Evolutionary conservation across 2,113 vertebrate species (phyloP), one percentile per base, ranked within the genome.

Genomic region (Plecotus auritus): DNA sequence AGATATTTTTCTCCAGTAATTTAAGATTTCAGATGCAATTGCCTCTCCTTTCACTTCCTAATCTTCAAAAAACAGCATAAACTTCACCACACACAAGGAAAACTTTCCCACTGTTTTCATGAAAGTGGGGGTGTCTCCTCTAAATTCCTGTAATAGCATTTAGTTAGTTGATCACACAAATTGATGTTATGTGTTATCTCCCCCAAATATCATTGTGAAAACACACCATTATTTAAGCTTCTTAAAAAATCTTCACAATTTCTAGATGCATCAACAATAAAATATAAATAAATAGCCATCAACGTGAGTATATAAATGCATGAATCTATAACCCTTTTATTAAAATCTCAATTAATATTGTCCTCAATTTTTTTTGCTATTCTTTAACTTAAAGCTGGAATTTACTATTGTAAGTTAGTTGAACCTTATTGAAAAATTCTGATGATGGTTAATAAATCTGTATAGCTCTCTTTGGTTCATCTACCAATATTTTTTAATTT

Each of bases 71-170:
- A n/a, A 13, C n/a, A 7, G 20, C 0, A 0, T 7, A 12, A 26
- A 9, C 4, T 13, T 7, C 30, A 9, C 17, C 5, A 2, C 32
- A 17, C 1, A 7, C 32, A 5, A 1, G 9, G 35, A 73, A 40
- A 40, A 23, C 3, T 8, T 22, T 26, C 45, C 14, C 6, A 7
- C 9, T 20, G 1, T 13, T n/a, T 16, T 17, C 12, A 1, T 7
- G 4, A 5, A 0, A 0, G 5, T 0, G 1, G 1, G 6, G 6
- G 5, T 28, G 40, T 14, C 14, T 47, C 6, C 32, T 77, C 42
- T 18, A 28, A 42, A 45, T 45, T 73, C 2, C 42, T 12, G 1
- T 11, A 28, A 2, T 26, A 32, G 2, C 9, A 0, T 26, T 45
- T 77, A 40, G 26, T 18, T 17, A 73, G n/a, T 4, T 72, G 61